Base-by-base conservation (phyloP, 2,797 vertebrate genomes). In the Hippopotamyrus pictus region DNA sequence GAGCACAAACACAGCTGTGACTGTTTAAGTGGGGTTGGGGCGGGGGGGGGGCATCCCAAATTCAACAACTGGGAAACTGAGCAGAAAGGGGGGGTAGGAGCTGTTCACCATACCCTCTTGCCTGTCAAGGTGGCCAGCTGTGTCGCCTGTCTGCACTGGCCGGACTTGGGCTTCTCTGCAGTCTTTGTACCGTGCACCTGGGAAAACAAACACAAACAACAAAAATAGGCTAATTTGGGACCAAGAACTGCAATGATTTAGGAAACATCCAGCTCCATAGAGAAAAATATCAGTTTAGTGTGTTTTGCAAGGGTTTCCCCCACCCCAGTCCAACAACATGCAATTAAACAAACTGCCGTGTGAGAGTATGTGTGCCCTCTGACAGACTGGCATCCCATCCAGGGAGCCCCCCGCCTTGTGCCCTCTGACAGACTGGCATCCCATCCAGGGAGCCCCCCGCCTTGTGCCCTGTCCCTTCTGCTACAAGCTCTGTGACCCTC, bases 1-100 rank as follows among this genome's bases (percentile, higher is more conserved):
- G 8, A 54, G 50, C 25, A 88, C 65, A 76, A 76, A 88, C 62
- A 87, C 54, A 41, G 86, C 51, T 54, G 85, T 87, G 37, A 59
- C 37, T 65, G 37, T 65, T 44, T 41, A 17, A 57, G 54, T 46
- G 17, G 46, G 82, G 11, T 12, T 25, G 25, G 1, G 14, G 83
- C 1, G 17, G 8, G 48, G 59, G 25, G 6, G 25, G 5, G 1
- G 44, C 3, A 19, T 33, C 73, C 50, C 11, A 53, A 82, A 51
- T 82, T 8, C 22, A 1, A 76, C 44, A n/a, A 84, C 3, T 17
- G 44, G 41, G 53, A 33, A 22, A n/a, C 11, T 53, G 73, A 82
- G 33, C 8, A n/a, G 53, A 29, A 3, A 44, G 37, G 9, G 19
- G 5, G n/a, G 37, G 5, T 59, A 59, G 79, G 33, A 33, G 46